Percentiles rank a stretch among this genome's conserved stretches.
These are phyloP conservation scores for Tromatobia lineatoria DNA, from an alignment of 2,888 invertebrate species.

Conservation along the genomic window DNA sequence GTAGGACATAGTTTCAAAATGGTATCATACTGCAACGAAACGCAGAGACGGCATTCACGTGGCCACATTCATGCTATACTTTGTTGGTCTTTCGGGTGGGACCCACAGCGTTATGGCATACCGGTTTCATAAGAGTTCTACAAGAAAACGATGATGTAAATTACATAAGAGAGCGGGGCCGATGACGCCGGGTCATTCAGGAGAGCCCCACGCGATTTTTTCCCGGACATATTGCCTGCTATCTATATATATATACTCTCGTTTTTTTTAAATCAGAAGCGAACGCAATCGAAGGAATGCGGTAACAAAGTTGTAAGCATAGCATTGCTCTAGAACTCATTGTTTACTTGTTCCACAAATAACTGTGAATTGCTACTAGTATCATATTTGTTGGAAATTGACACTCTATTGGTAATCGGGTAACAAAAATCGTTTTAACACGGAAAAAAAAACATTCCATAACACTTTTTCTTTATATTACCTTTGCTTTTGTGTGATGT, in stretches of 20 bases:
- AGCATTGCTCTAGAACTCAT: no score
- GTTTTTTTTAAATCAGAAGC: background rate
- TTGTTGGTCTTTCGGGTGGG: conserved; percentile 45
- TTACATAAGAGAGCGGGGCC: conserved; percentile 58
- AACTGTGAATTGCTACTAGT: no score
- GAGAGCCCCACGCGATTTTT: conserved; percentile 44
- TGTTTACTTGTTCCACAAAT: no score
- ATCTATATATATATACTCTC: background rate
- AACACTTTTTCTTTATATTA: no score
- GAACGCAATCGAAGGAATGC: conserved; percentile 7
- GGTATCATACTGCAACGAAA: background rate
- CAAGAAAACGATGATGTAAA: conserved; percentile 70
- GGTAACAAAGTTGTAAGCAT: background rate
- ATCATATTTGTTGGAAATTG: no score
- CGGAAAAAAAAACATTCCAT: no score
- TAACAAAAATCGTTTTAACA: no score
- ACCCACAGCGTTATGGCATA: conserved; percentile 48
- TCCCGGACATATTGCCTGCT: conserved; percentile 30
- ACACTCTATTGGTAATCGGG: no score
- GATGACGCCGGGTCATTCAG: conserved; percentile 47
- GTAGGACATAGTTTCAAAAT: background rate
- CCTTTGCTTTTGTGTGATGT: no score
- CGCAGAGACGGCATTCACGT: background rate
- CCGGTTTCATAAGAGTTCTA: conserved; percentile 57
- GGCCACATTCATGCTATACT: conserved; percentile 3